Percentiles rank a stretch among this genome's conserved stretches.
Conservation (phyloP, 2,797 vertebrate species). For the Macroramphosus scolopax region DNA sequence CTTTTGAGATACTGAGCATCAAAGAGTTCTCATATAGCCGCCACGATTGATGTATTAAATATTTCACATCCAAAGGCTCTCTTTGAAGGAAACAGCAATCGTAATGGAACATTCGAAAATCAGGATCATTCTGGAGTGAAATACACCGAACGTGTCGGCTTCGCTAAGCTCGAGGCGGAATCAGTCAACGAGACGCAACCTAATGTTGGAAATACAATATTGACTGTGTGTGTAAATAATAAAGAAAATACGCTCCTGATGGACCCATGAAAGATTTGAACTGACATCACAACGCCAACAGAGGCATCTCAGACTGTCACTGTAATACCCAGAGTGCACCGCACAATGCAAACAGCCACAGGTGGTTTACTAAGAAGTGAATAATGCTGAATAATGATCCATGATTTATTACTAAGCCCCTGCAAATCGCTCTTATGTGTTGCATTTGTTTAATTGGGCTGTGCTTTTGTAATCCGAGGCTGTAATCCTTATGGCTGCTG, state of each 20-base stretch:
- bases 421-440: not conserved
- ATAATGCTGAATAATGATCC: conserved; percentile 21
- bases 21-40: conserved; percentile 14
- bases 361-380: conserved; percentile 7
- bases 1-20: conserved; percentile 12
- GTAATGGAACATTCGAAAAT: not conserved
- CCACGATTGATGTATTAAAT: conserved; percentile 21
- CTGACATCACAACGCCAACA: conserved; percentile 42
- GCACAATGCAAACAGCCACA: conserved; percentile 24
- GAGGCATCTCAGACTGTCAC: conserved; percentile 50
- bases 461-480: not conserved
- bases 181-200: conserved; percentile 16
- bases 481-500: too few relatives aligned
- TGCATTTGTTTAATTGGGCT: not conserved
- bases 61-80: conserved; percentile 7
- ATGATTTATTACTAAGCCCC: conserved; percentile 9
- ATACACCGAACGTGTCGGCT: conserved; percentile 8
- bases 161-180: conserved; percentile 8
- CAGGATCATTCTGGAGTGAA: not conserved
- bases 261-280: conserved; percentile 50
- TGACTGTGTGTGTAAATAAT: conserved; percentile 62
- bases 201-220: conserved; percentile 21
- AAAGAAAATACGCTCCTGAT: conserved; percentile 49
- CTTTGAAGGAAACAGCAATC: too few relatives aligned
- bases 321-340: conserved; percentile 29